Evolutionary conservation across 2,113 vertebrate species (phyloP).

Genomic region (Pteronura brasiliensis): DNA sequence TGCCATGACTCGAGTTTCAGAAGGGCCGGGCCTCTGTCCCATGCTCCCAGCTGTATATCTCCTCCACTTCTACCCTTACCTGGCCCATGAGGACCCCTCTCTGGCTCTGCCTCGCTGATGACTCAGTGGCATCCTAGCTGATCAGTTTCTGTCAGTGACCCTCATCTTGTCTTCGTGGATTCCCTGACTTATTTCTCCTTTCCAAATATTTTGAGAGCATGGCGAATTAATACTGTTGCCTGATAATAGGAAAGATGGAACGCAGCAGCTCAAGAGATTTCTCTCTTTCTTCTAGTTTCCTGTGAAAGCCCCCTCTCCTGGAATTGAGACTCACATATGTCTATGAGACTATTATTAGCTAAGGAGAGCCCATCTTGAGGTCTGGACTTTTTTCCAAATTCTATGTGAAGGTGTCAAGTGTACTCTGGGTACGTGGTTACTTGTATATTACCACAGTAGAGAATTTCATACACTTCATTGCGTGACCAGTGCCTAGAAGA

Average conservation of each 20-base stretch:
- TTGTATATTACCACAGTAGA: neutral
- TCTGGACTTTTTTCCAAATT: neutral
- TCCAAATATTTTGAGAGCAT: neutral
- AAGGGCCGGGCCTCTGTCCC: too few species aligned
- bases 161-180: neutral
- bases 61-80: neutral
- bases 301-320: neutral
- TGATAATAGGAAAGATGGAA: neutral
- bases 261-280: neutral
- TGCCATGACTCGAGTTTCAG: neutral
- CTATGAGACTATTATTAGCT: neutral
- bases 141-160: neutral
- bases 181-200: neutral
- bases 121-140: neutral
- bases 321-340: neutral
- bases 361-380: neutral
- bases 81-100: too few species aligned
- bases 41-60: rapidly evolving
- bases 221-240: neutral
- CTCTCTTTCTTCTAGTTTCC: neutral
- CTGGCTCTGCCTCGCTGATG: neutral
- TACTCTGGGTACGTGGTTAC: neutral
- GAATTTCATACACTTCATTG: neutral
- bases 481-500: neutral
- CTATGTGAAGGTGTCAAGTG: neutral